Evolutionary conservation across 2,888 invertebrate species (phyloP), one percentile per base, ranked within the genome.

Genomic region (Crioceris asparagi): DNA sequence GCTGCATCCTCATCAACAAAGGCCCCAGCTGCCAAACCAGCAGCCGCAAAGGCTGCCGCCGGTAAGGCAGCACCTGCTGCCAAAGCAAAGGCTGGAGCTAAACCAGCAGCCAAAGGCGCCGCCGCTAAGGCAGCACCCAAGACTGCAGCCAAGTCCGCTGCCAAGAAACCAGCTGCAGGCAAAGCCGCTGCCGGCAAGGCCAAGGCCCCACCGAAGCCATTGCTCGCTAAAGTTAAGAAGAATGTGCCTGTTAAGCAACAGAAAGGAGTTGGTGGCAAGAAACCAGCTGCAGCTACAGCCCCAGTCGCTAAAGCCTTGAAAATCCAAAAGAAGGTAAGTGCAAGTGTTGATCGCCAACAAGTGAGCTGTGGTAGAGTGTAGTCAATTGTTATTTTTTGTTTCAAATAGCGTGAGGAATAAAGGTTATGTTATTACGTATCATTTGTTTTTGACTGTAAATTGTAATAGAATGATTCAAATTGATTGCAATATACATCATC

Each of bases 291-390:
- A 15, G 44, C 48, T 16, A 41, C 48, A 29, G 45, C 48, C n/a
- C 43, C 47, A 23, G 73, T 85, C 44, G 71, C 77, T 35, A 87
- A 85, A 59, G 92, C 92, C 39, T 75, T 85, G 48, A 86, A 83
- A 63, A 78, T 83, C 12, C 88, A 86, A 64, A 83, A 79, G 54
- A 90, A 88, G 79, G 88, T 86, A 60, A 62, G 27, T 27, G 12
- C 10, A 21, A 7, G 6, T 21, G 6, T 21, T 21, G n/a, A n/a
- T n/a, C n/a, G n/a, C n/a, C n/a, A n/a, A n/a, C n/a, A n/a, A n/a
- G n/a, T n/a, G n/a, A n/a, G n/a, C n/a, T n/a, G n/a, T n/a, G n/a
- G n/a, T n/a, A n/a, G n/a, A n/a, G n/a, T n/a, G n/a, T n/a, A n/a
- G n/a, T n/a, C n/a, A n/a, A n/a, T n/a, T n/a, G n/a, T n/a, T n/a